Base-by-base conservation (phyloP, 2,888 invertebrate species). In the Abrostola triplasia region DNA sequence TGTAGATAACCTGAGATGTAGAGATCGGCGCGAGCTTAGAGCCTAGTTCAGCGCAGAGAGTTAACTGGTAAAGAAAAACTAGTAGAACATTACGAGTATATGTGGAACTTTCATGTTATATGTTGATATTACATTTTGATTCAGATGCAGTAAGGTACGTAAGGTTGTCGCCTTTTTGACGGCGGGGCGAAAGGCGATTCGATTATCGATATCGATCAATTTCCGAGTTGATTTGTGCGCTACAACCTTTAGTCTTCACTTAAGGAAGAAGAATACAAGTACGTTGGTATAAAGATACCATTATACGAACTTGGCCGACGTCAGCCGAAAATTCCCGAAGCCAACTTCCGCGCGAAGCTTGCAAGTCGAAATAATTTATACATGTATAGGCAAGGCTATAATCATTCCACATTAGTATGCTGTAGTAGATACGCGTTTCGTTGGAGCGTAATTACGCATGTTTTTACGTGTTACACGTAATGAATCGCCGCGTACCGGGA, bases 401-500 rank as follows among this genome's bases (percentile, higher is more conserved):
- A 64, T 76, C 35, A 68, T 59, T 36, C 42, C 55, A 1, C 63
- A 76, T 76, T 64, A 77, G 69, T 77, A 76, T 76, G 68, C 80
- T 50, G 5, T 12, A 38, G 58, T 51, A 67, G 59, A 49, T 61
- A 44, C 67, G 37, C 56, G 42, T 76, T 73, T 72, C 56, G 68
- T 53, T 63, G 68, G 56, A 76, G 38, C 61, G 65, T 77, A 77
- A 80, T 80, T 67, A 64, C 59, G 67, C 56, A 59, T 74, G 67
- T 77, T 77, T 77, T 77, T 77, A 80, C 71, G 64, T 62, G 44
- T 60, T 42, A 49, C 48, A 10, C 67, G 71, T 74, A 68, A 71
- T 77, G 75, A 80, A 80, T 70, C 78, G 74, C 57, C 47, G 44
- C 52, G 52, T 40, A 35, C 41, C 48, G 55, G 44, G 52, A 38